phyloP scores from a whole-genome alignment of 2,888 invertebrate species.

The Mimumesa dahlbomi region DNA sequence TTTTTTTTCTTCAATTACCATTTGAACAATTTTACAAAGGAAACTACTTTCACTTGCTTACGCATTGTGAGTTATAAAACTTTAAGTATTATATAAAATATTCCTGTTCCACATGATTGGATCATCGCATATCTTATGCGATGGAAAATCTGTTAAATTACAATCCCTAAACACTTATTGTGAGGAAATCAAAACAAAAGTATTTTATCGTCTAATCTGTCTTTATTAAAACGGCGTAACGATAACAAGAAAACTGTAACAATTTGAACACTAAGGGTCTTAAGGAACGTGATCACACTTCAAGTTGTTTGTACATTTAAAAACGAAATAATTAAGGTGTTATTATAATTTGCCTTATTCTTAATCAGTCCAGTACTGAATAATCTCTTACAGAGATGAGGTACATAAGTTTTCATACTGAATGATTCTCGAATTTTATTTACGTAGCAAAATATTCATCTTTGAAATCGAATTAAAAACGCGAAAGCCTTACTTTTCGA shows the following conservation, averaged over 20 bases:
- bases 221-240: constrained; percentile 75
- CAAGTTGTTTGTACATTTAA: constrained; percentile 58
- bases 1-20: constrained; percentile 36
- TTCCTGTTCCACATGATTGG: too few relatives aligned
- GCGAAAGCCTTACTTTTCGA: constrained; percentile 8
- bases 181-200: constrained; percentile 32
- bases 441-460: constrained; percentile 43
- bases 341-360: constrained; percentile 53
- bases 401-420: constrained; percentile 43
- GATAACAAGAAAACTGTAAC: constrained; percentile 76
- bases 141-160: too few relatives aligned
- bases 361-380: constrained; percentile 61
- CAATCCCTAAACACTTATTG: constrained; percentile 28
- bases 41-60: too few relatives aligned
- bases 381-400: constrained; percentile 49
- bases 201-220: constrained; percentile 61
- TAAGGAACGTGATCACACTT: constrained; percentile 69
- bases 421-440: constrained; percentile 35
- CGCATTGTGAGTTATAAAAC: too few relatives aligned
- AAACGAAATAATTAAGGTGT: constrained; percentile 51
- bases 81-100: too few relatives aligned
- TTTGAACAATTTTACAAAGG: constrained; percentile 40
- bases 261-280: constrained; percentile 73
- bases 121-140: too few relatives aligned
- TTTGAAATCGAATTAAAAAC: constrained; percentile 23